Evolutionary conservation across 2,888 invertebrate genomes (phyloP).

Genomic region (Elmis aenea): DNA sequence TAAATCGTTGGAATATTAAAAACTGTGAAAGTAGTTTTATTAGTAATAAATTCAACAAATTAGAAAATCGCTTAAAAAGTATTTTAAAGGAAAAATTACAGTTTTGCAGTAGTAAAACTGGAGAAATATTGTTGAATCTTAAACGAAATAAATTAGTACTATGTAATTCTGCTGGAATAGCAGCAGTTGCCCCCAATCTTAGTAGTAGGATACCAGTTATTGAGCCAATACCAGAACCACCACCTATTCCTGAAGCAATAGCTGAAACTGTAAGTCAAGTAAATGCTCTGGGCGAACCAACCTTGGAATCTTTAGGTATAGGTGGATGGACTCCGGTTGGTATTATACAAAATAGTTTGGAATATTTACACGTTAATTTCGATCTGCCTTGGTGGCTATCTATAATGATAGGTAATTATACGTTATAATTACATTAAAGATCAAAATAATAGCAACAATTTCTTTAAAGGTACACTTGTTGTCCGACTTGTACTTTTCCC

Average conservation of each 20-base stretch:
- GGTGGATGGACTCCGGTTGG: slow-evolving; percentile 82
- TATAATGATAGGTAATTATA: slow-evolving; percentile 62
- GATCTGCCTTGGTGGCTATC: slow-evolving; percentile 93
- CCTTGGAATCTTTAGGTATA: slow-evolving; percentile 75
- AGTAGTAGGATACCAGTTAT: too few relatives aligned
- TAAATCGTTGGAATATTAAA: background rate
- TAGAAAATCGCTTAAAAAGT: too few relatives aligned
- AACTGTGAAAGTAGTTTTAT: background rate
- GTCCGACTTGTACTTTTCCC: slow-evolving; percentile 79
- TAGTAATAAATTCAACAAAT: too few relatives aligned
- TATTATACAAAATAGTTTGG: slow-evolving; percentile 72
- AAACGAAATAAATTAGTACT: too few relatives aligned
- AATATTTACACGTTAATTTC: slow-evolving; percentile 72
- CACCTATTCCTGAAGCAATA: slow-evolving; percentile 38
- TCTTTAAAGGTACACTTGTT: slow-evolving; percentile 62
- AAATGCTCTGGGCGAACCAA: slow-evolving; percentile 62
- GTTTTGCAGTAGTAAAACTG: too few relatives aligned
- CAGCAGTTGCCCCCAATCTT: too few relatives aligned
- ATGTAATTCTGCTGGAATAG: too few relatives aligned
- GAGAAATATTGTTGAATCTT: too few relatives aligned
- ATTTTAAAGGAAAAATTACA: too few relatives aligned
- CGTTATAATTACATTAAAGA: slow-evolving; percentile 5
- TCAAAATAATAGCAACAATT: slow-evolving; percentile 15
- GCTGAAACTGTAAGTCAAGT: slow-evolving; percentile 34
- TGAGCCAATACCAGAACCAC: slow-evolving; percentile 32